Conservation (phyloP, 2,888 invertebrate species). For the Yponomeuta plumbellus region DNA sequence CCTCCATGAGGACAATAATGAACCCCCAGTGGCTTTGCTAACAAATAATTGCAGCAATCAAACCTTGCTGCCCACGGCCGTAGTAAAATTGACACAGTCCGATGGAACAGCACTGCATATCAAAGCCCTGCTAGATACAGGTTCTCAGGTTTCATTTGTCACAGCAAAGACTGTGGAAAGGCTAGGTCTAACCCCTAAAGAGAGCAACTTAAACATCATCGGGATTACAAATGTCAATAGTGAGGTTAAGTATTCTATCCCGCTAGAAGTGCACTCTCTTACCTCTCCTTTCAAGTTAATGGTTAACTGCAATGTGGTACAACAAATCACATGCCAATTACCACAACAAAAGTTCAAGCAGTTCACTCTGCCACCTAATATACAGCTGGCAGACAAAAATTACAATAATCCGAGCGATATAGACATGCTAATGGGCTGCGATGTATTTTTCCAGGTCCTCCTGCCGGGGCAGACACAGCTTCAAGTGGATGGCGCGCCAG, state of each 20-base stretch:
- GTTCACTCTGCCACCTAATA: constrained; percentile 13
- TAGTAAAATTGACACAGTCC: not conserved
- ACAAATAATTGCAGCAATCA: not conserved
- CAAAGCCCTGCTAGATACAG: constrained; percentile 11
- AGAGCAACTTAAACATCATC: not conserved
- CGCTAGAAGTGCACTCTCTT: constrained; percentile 20
- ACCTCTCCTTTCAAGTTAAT: constrained; percentile 12
- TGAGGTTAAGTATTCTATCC: not conserved
- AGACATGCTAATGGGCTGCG: constrained; percentile 21
- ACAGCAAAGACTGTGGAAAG: constrained; percentile 3
- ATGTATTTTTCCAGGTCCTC: constrained; percentile 25
- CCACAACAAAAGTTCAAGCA: constrained; percentile 23
- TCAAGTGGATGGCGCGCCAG: too few relatives aligned
- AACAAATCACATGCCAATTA: constrained; percentile 23
- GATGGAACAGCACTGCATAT: not conserved
- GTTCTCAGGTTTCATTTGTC: constrained; percentile 7
- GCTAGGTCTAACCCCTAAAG: not conserved
- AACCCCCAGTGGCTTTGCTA: not conserved
- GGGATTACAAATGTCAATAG: not conserved
- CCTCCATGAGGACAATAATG: not conserved
- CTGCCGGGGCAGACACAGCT: constrained; percentile 10
- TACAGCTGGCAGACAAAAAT: constrained; percentile 22
- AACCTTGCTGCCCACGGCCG: constrained; percentile 12
- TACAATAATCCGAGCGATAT: constrained; percentile 22
- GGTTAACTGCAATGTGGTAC: constrained; percentile 22